Evolutionary conservation across 2,113 vertebrate species (phyloP).

Genomic region (Eidolon helvum): DNA sequence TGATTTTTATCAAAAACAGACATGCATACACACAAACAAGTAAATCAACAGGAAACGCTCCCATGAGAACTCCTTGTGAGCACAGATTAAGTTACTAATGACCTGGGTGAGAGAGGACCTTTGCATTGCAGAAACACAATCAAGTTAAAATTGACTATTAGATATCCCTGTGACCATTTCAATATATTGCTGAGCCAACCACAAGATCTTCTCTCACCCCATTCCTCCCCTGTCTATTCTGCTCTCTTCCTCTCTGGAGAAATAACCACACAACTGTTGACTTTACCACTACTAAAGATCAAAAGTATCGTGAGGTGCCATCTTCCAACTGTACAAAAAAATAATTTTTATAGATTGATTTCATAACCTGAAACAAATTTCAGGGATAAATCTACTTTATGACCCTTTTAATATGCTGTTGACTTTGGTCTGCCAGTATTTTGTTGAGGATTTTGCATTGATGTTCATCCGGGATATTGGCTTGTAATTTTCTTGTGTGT

Average conservation of each 20-base stretch:
- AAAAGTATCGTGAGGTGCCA: not conserved
- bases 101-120: not conserved
- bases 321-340: not conserved
- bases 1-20: not conserved
- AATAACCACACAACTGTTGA: not conserved
- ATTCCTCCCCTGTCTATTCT: not conserved
- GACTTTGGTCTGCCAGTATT: not conserved
- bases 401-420: no score
- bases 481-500: not conserved
- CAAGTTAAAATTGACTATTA: not conserved
- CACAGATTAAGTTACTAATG: not conserved
- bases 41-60: not conserved
- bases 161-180: not conserved
- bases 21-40: not conserved
- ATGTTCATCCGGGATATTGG: not conserved
- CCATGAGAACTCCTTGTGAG: not conserved
- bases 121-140: not conserved
- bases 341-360: not conserved
- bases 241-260: not conserved
- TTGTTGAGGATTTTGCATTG: not conserved
- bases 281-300: not conserved
- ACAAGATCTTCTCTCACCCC: not conserved
- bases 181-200: not conserved
- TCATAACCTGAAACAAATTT: not conserved
- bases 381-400: not conserved